phyloP scores from a whole-genome alignment of 2,888 invertebrate genomes.

The Hydrotaea cyrtoneurina region DNA sequence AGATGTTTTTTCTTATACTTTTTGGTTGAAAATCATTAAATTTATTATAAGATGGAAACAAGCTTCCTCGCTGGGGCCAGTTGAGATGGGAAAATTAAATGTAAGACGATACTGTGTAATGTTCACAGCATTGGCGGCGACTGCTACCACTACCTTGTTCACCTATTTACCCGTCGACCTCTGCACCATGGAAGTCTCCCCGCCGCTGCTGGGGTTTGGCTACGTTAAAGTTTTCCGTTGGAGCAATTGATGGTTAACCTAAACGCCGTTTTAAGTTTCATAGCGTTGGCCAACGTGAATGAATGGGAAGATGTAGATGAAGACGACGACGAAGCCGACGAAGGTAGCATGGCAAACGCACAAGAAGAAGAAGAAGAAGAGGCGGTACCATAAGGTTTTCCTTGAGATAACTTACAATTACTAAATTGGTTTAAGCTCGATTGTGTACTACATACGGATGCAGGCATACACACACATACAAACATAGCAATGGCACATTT shows the following conservation, averaged over 20 bases:
- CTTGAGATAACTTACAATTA: constrained; percentile 65
- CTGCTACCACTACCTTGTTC: constrained; percentile 43
- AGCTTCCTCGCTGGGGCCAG: neutral
- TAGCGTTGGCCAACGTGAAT: neutral
- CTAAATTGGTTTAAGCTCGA: constrained; percentile 58
- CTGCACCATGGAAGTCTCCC: neutral
- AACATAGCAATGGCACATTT: too few species aligned
- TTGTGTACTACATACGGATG: neutral
- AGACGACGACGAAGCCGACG: neutral
- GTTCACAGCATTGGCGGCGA: neutral
- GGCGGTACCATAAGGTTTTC: constrained; percentile 56
- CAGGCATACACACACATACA: too few species aligned
- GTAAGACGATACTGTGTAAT: constrained; percentile 53
- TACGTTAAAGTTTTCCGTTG: neutral
- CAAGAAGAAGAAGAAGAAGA: neutral
- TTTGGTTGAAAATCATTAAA: constrained; percentile 53
- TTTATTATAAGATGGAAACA: constrained; percentile 44
- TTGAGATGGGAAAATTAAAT: constrained; percentile 53
- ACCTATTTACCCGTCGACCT: constrained; percentile 29
- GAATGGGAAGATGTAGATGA: constrained; percentile 19
- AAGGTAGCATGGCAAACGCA: neutral
- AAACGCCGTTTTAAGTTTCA: constrained; percentile 63
- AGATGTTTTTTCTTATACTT: neutral
- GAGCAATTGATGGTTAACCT: constrained; percentile 44
- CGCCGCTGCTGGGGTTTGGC: neutral